A percentile compares a stretch with the other conserved stretches of the same genome.
Evolutionary conservation across 2,113 vertebrate genomes (phyloP).

Genomic region (Neogobius melanostomus): DNA sequence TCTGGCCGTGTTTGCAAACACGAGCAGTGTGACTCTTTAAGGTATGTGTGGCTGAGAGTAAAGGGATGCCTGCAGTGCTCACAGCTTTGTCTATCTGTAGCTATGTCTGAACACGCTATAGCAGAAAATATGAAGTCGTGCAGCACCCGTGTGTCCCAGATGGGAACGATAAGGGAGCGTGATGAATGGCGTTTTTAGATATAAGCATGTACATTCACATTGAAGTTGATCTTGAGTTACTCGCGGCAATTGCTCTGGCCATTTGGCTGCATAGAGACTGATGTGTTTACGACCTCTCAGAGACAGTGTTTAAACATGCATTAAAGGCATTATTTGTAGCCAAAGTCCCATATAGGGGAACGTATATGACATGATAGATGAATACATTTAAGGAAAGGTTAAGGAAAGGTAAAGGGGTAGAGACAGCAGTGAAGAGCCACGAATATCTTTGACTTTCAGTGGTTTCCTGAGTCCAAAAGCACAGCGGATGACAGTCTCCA

Average conservation of each 20-base stretch:
- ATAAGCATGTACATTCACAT: not conserved
- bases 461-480: slow-evolving; percentile 22
- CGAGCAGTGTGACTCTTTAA: slow-evolving; percentile 12
- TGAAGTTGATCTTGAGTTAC: not conserved
- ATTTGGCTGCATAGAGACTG: not conserved
- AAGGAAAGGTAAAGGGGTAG: not conserved
- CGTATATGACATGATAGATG: not conserved
- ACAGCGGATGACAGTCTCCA: not conserved
- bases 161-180: not conserved
- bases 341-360: not conserved
- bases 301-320: not conserved
- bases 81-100: not conserved
- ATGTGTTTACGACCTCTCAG: not conserved
- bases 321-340: not conserved
- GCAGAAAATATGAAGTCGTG: not conserved
- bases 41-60: slow-evolving; percentile 3
- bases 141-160: slow-evolving; percentile 13
- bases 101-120: not conserved
- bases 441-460: not conserved
- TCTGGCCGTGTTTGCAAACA: slow-evolving; percentile 1
- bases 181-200: slow-evolving; percentile 1
- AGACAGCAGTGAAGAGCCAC: not conserved
- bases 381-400: slow-evolving; percentile 17
- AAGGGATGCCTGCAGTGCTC: not conserved
- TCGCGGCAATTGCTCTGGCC: not conserved